phyloP scores from a whole-genome alignment of 2,888 invertebrate genomes.

The Drosophila niveifrons region DNA sequence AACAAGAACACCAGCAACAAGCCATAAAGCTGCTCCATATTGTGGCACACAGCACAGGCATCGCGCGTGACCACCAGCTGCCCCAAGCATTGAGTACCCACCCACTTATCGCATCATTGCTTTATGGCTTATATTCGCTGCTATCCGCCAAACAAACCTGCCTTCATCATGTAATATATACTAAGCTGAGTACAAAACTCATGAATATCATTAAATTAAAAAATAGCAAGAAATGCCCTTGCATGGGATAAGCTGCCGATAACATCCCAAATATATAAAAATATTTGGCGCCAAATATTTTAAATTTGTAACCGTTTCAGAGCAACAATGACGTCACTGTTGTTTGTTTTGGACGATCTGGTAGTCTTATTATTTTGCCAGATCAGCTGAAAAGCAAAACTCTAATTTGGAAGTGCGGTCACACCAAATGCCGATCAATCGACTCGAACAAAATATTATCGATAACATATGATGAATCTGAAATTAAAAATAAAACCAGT shows the following conservation, averaged over 20 bases:
- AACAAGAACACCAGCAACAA: constrained; percentile 40
- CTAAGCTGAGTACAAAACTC: constrained; percentile 53
- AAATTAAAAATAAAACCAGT: neutral
- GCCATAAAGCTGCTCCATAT: constrained; percentile 73
- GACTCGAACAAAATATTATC: neutral
- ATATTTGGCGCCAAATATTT: constrained; percentile 18
- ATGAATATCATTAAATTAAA: constrained; percentile 70
- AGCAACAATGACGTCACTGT: constrained; percentile 16
- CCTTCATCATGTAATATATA: constrained; percentile 56
- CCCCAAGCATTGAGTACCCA: constrained; percentile 63
- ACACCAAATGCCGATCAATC: constrained; percentile 5
- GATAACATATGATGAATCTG: neutral
- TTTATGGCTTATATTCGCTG: constrained; percentile 49
- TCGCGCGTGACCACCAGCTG: constrained; percentile 72
- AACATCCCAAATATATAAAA: constrained; percentile 14
- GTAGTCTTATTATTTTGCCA: constrained; percentile 17
- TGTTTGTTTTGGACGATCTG: constrained; percentile 1
- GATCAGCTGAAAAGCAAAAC: neutral
- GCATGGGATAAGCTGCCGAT: constrained; percentile 32
- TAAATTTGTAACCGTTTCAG: constrained; percentile 17
- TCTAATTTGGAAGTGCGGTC: neutral
- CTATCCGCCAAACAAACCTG: constrained; percentile 37
- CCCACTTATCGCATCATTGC: constrained; percentile 58
- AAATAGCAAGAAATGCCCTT: constrained; percentile 45
- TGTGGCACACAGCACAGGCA: constrained; percentile 43